These are phyloP conservation scores for Anser brachyrhynchus DNA, from an alignment of 2,113 vertebrate genomes.

Conservation along the genomic window DNA sequence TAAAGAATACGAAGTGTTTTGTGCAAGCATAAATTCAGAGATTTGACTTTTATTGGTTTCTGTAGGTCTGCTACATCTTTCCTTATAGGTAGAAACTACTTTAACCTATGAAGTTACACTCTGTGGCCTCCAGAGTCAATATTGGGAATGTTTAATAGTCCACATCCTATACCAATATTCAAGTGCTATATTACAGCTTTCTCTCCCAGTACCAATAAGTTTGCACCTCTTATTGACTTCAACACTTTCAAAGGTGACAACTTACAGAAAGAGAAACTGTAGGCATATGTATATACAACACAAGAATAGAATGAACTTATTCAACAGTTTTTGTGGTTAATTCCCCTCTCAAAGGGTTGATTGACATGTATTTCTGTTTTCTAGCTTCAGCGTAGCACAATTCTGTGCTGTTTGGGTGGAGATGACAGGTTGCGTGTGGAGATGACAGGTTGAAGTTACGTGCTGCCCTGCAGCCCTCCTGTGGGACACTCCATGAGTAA, in stretches of 20 bases:
- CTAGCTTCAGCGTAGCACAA: background rate
- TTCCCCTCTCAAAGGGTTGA: background rate
- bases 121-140: background rate
- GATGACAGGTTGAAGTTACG: background rate
- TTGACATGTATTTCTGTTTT: background rate
- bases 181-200: background rate
- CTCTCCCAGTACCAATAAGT: background rate
- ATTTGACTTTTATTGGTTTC: background rate
- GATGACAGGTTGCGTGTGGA: background rate
- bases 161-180: background rate
- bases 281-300: background rate
- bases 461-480: background rate
- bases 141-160: background rate
- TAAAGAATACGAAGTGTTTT: constrained; percentile 49
- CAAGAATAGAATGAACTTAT: background rate
- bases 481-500: background rate
- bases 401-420: background rate
- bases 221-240: background rate
- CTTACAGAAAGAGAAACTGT: background rate
- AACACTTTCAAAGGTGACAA: background rate
- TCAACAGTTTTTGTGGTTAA: background rate
- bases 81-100: background rate
- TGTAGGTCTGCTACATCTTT: background rate
- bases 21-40: constrained; percentile 27
- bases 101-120: background rate